Percentiles rank a stretch among this genome's conserved stretches.
phyloP scores from a whole-genome alignment of 2,888 invertebrate genomes.

The Lithophane leautieri region DNA sequence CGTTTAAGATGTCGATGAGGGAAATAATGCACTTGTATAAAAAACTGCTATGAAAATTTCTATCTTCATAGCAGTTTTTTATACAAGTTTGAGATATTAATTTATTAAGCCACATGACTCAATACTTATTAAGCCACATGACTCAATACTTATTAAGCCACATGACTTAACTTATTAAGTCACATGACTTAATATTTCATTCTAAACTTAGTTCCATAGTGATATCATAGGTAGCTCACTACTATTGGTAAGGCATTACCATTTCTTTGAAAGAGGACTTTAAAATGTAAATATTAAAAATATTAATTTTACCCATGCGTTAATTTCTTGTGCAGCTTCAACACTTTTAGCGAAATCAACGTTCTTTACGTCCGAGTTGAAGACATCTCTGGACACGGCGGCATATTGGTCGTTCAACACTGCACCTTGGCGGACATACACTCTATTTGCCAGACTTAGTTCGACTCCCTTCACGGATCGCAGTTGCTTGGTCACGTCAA shows the following conservation, averaged over 20 bases:
- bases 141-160: too few relatives aligned
- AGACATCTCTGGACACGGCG: conserved; percentile 88
- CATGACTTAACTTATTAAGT: too few relatives aligned
- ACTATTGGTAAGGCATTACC: neutral
- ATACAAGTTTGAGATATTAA: neutral
- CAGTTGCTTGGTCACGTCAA: conserved; percentile 67
- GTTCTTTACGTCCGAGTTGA: conserved; percentile 91
- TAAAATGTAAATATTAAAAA: neutral
- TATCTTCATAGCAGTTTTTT: too few relatives aligned
- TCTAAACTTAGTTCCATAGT: too few relatives aligned
- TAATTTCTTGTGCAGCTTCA: conserved; percentile 91
- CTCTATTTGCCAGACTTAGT: conserved; percentile 92
- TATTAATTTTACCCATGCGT: conserved; percentile 91
- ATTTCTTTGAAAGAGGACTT: neutral
- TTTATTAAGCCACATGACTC: too few relatives aligned
- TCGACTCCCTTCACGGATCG: conserved; percentile 85
- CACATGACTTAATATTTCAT: neutral
- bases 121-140: neutral
- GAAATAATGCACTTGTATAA: neutral
- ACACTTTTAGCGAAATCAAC: conserved; percentile 90
- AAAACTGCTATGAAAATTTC: neutral
- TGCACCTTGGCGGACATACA: conserved; percentile 90
- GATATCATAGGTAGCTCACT: too few relatives aligned
- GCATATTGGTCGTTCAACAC: conserved; percentile 90
- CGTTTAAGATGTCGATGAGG: neutral